Evolutionary conservation across 2,113 vertebrate genomes (phyloP), one percentile per base, ranked within the genome.

Genomic region (Cromileptes altivelis): DNA sequence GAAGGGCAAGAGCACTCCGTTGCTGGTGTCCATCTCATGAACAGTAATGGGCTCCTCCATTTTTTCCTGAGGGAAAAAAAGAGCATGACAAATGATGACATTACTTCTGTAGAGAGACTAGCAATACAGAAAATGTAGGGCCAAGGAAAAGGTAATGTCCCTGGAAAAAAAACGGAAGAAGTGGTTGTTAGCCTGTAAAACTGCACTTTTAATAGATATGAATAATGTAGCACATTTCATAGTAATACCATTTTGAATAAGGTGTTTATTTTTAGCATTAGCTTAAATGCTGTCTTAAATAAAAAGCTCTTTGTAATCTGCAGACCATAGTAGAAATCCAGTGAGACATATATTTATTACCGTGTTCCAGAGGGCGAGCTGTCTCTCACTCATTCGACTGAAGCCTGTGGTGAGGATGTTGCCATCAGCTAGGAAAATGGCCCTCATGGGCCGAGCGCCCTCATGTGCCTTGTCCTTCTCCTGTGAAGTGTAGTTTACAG

Each of bases 321-420:
- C 23, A n/a, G 7, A 23, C 25, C 45, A 12, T 19, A 12, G 45
- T n/a, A 8, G 15, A 58, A 30, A 57, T 57, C 3, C 21, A 33
- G 25, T 50, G 57, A 9, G 30, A 15, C 37, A n/a, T 37, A 7
- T 37, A 37, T 37, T 37, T 37, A 37, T 83, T 93, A 99, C 98
- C 45, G 93, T 94, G 74, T 98, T 98, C 98, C 98, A 99, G 68
- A 99, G 97, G 0, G 97, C 96, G 0, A 99, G 94, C 89, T 99
- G 98, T 85, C 98, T 95, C 85, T 99, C 98, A 0, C 98, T 99
- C 97, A 98, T 99, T 91, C 98, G 98, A 85, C 97, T 99, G 93
- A 99, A 99, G 4, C 98, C 98, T 0, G 98, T 99, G 50, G 98
- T 98, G 90, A 99, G 98, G 90, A 99, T 87, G 5, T 97, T 99